Percentiles rank a stretch among this genome's conserved stretches.
Evolutionary conservation across 2,797 vertebrate species (phyloP).

Genomic region (Echiichthys vipera): DNA sequence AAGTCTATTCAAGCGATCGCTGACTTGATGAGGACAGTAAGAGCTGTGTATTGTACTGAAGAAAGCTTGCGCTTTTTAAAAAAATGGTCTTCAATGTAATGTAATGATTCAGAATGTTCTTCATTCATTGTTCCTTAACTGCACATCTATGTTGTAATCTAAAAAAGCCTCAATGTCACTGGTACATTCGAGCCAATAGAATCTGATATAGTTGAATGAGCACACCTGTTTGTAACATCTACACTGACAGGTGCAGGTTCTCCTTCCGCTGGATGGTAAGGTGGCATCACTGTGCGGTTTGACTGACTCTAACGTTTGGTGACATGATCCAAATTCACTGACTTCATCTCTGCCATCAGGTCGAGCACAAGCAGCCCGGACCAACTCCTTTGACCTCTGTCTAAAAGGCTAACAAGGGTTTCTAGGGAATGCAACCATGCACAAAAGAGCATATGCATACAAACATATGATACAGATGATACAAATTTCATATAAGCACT

Average conservation of each 20-base stretch:
- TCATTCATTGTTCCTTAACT: not conserved
- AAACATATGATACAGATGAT: slow-evolving; percentile 2
- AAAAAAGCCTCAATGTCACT: not conserved
- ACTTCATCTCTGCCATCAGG: slow-evolving; percentile 13
- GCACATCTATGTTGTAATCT: not conserved
- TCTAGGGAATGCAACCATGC: slow-evolving; percentile 3
- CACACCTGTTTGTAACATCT: slow-evolving; percentile 32
- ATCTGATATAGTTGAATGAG: not conserved
- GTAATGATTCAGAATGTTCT: not conserved
- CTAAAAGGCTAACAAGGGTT: slow-evolving; percentile 6
- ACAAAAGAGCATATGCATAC: not conserved
- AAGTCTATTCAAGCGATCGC: slow-evolving; percentile 16
- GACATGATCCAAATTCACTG: slow-evolving; percentile 31
- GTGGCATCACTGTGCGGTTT: not conserved
- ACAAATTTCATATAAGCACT: slow-evolving; percentile 1
- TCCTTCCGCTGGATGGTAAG: slow-evolving; percentile 15
- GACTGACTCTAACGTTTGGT: slow-evolving; percentile 27
- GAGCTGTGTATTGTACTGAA: slow-evolving; percentile 3
- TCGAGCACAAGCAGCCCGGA: slow-evolving; percentile 14
- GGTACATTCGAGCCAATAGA: not conserved
- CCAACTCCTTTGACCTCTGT: slow-evolving; percentile 1
- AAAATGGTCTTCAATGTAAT: no score
- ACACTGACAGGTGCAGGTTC: slow-evolving; percentile 36
- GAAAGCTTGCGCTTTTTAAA: not conserved
- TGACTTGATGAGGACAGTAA: slow-evolving; percentile 12